A percentile compares a stretch with the other conserved stretches of the same genome.
Conservation (phyloP, 2,888 invertebrate genomes). For the Tetragonula carbonaria region DNA sequence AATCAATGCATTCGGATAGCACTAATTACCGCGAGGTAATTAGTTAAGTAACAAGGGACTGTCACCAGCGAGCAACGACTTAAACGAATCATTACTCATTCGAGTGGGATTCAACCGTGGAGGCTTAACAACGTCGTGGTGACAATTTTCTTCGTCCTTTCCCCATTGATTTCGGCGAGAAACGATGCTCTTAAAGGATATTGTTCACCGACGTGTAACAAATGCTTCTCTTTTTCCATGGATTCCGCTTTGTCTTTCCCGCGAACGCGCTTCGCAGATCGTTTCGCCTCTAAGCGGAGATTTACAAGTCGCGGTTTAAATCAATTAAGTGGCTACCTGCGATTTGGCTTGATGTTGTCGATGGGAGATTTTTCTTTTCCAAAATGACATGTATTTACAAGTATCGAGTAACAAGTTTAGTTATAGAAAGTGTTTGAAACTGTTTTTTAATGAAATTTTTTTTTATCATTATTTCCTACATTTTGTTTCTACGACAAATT, state of each 20-base stretch:
- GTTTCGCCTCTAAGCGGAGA: slow-evolving; percentile 49
- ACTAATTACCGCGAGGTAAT: slow-evolving; percentile 28
- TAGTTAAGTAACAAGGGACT: slow-evolving; percentile 54
- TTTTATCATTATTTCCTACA: no score
- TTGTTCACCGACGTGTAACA: slow-evolving; percentile 49
- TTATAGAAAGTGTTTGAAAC: no score
- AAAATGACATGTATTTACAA: neutral
- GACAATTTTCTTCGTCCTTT: slow-evolving; percentile 42
- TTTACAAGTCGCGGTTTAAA: slow-evolving; percentile 48
- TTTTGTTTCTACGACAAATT: no score
- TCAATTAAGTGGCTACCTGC: slow-evolving; percentile 42
- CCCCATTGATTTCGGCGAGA: slow-evolving; percentile 16
- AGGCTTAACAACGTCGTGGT: slow-evolving; percentile 39
- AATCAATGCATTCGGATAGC: slow-evolving; percentile 13
- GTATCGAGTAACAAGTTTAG: no score
- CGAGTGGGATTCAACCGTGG: slow-evolving; percentile 26
- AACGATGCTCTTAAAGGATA: slow-evolving; percentile 40
- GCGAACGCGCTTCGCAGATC: neutral
- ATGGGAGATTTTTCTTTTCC: slow-evolving; percentile 1
- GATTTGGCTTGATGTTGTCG: slow-evolving; percentile 21
- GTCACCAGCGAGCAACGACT: slow-evolving; percentile 24
- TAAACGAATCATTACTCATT: slow-evolving; percentile 53
- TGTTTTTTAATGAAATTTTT: no score
- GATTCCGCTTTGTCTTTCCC: slow-evolving; percentile 14
- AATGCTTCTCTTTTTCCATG: slow-evolving; percentile 50